These are phyloP conservation scores for Nomada goodeniana DNA, from an alignment of 2,888 invertebrate genomes.

Conservation along the genomic window DNA sequence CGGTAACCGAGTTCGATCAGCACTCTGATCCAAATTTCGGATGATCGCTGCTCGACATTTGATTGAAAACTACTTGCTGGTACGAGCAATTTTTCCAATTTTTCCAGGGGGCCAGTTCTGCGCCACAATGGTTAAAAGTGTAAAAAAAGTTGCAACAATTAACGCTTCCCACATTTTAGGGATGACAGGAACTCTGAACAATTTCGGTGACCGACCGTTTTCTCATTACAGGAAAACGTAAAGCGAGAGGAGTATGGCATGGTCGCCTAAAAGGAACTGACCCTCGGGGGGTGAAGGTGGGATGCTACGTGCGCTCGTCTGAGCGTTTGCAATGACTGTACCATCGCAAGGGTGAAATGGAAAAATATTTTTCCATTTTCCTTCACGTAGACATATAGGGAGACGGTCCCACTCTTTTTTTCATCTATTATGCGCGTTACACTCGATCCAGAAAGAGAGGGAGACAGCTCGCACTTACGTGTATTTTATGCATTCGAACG, in stretches of 20 bases:
- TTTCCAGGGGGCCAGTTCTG: no score
- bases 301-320: constrained; percentile 32
- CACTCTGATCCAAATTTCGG: neutral
- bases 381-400: constrained; percentile 40
- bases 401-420: constrained; percentile 55
- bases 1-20: neutral
- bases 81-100: no score
- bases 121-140: no score
- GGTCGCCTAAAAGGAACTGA: constrained; percentile 43
- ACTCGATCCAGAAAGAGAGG: constrained; percentile 65
- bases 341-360: constrained; percentile 67
- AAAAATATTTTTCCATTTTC: constrained; percentile 78
- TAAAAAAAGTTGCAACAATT: no score
- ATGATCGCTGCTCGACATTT: neutral
- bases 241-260: constrained; percentile 1
- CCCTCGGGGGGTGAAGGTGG: constrained; percentile 24
- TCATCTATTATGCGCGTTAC: constrained; percentile 70
- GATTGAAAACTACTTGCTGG: no score
- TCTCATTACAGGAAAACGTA: neutral
- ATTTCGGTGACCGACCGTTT: neutral
- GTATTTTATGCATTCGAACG: constrained; percentile 77
- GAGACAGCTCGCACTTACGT: constrained; percentile 68
- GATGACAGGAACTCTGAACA: neutral
- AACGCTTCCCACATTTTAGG: no score
- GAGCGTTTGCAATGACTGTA: constrained; percentile 23